These are phyloP conservation scores for Gallinago nigripennis DNA, from an alignment of 2,797 vertebrate genomes.

Conservation along the genomic window DNA sequence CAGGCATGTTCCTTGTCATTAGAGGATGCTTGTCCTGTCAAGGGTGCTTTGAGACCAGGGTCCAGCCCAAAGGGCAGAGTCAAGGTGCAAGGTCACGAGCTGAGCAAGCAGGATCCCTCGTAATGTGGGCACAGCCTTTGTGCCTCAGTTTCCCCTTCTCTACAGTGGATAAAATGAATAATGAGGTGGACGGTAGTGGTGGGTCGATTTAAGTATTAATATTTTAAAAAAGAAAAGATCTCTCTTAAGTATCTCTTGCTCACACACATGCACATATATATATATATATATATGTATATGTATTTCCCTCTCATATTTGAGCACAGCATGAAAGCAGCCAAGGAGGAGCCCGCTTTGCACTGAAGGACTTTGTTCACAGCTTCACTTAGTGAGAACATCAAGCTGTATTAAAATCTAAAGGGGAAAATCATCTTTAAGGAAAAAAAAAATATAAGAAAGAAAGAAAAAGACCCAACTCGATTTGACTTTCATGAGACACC, in stretches of 20 bases:
- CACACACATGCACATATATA: background rate
- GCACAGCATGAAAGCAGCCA: slow-evolving; percentile 4
- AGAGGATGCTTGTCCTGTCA: background rate
- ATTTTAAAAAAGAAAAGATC: background rate
- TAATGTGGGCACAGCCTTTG: fast-evolving
- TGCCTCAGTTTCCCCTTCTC: slow-evolving; percentile 12
- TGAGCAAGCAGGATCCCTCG: background rate
- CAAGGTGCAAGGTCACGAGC: background rate
- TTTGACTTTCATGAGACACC: slow-evolving; percentile 63
- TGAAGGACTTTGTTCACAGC: slow-evolving; percentile 13
- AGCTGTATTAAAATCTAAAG: slow-evolving; percentile 13
- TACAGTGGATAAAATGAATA: background rate
- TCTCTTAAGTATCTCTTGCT: background rate
- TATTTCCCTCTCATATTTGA: background rate
- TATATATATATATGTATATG: background rate
- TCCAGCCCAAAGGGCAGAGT: background rate
- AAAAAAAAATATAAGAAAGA: background rate
- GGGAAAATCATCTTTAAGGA: background rate
- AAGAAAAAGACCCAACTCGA: background rate
- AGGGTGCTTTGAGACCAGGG: background rate
- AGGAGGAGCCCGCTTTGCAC: background rate
- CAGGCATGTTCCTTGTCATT: fast-evolving
- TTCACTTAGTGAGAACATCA: background rate
- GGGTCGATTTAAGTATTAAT: background rate
- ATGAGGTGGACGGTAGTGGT: background rate